Percentiles rank a stretch among this genome's conserved stretches.
Conservation (phyloP, 2,113 vertebrate genomes). For the Pogonocichla stellata region DNA sequence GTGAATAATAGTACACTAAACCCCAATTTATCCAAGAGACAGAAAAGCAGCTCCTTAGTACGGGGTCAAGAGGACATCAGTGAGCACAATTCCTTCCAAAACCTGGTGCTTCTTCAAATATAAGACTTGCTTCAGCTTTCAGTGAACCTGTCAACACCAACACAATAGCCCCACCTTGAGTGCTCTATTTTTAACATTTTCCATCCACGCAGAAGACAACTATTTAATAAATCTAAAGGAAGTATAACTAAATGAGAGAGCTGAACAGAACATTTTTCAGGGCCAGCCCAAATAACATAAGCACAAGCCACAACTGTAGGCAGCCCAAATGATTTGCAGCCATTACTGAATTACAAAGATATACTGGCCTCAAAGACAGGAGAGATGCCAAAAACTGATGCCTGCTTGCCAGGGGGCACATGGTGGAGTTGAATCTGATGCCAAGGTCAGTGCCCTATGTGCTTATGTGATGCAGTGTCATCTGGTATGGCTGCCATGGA, state of each 20-base stretch:
- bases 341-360: neutral
- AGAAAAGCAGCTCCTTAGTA: neutral
- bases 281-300: accelerated
- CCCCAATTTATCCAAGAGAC: neutral
- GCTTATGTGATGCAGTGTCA: neutral
- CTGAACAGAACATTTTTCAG: neutral
- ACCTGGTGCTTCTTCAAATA: neutral
- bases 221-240: neutral
- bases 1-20: neutral
- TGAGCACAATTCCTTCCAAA: neutral
- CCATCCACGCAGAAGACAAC: slow-evolving; percentile 18
- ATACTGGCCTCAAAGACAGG: neutral
- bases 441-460: accelerated
- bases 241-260: neutral
- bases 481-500: neutral
- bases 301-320: neutral
- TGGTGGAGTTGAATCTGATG: accelerated
- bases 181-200: slow-evolving; percentile 55
- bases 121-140: neutral
- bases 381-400: neutral
- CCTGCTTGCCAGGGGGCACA: neutral
- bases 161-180: neutral
- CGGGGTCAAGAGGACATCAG: neutral
- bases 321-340: neutral
- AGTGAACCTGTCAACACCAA: neutral